These are phyloP conservation scores for Thalpophila matura DNA, from an alignment of 2,888 invertebrate genomes.

Conservation along the genomic window DNA sequence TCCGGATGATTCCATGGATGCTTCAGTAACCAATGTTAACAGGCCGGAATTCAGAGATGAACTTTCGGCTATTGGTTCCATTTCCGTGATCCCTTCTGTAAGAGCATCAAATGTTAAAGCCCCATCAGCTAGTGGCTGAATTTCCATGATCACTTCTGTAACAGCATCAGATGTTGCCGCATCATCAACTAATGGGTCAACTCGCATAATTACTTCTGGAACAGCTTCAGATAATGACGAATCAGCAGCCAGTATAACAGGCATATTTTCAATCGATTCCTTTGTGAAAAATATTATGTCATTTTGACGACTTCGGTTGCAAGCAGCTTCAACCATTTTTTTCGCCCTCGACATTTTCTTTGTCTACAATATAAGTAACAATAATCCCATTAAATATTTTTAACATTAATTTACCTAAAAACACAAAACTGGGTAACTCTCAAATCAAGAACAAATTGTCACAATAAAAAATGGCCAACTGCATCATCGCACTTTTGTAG, in stretches of 20 bases:
- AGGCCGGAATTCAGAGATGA: conserved; percentile 29
- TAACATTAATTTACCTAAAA: conserved; percentile 29
- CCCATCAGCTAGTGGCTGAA: conserved; percentile 17
- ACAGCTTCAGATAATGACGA: conserved; percentile 18
- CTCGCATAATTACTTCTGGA: conserved; percentile 12
- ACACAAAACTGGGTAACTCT: conserved; percentile 25
- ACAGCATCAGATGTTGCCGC: conserved; percentile 4
- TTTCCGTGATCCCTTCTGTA: conserved; percentile 25
- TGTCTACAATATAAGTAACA: conserved; percentile 25
- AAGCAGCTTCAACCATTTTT: conserved; percentile 33
- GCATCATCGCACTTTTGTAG: conserved; percentile 9
- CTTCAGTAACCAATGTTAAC: conserved; percentile 36
- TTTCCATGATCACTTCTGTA: conserved; percentile 12
- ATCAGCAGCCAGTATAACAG: conserved; percentile 39
- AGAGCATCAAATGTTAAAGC: conserved; percentile 22
- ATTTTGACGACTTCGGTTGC: conserved; percentile 28
- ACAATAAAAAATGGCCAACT: conserved; percentile 28
- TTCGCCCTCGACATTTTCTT: conserved; percentile 30
- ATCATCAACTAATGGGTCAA: neutral
- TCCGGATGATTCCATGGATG: conserved; percentile 32
- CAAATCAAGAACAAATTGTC: conserved; percentile 31
- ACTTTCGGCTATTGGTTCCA: conserved; percentile 37
- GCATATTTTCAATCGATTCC: conserved; percentile 31
- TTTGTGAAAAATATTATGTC: conserved; percentile 36
- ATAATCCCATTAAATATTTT: conserved; percentile 31